These are phyloP conservation scores for Tenthredo livida DNA, from an alignment of 2,888 invertebrate genomes.

Conservation along the genomic window DNA sequence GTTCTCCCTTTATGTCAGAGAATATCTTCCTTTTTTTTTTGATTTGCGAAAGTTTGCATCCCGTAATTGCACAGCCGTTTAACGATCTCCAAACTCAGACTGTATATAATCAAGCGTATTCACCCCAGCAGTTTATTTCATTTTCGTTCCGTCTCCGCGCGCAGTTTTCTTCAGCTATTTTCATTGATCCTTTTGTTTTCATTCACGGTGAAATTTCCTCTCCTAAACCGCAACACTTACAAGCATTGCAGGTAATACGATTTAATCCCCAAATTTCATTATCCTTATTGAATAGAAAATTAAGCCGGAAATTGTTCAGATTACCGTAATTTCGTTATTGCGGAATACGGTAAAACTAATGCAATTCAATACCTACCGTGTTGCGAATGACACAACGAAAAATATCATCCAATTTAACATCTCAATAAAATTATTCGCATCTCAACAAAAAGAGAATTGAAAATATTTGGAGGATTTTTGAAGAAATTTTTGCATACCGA, in stretches of 20 bases:
- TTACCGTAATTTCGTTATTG: conserved; percentile 35
- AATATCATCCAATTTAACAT: neutral
- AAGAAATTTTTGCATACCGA: neutral
- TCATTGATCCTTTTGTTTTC: conserved; percentile 10
- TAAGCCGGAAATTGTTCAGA: conserved; percentile 34
- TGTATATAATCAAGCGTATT: conserved; percentile 10
- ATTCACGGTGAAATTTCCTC: neutral
- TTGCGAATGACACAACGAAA: neutral
- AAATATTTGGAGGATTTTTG: neutral
- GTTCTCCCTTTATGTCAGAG: neutral
- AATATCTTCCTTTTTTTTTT: neutral
- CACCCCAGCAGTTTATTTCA: conserved; percentile 13
- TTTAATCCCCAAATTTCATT: conserved; percentile 32
- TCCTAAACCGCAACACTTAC: conserved; percentile 19
- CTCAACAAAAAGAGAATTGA: neutral
- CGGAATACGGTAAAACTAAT: conserved; percentile 22
- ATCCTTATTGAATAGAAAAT: conserved; percentile 40
- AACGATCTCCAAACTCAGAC: conserved; percentile 24
- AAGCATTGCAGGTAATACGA: conserved; percentile 22
- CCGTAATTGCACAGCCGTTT: conserved; percentile 34
- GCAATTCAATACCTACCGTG: conserved; percentile 10
- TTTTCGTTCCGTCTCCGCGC: neutral
- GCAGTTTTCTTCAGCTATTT: conserved; percentile 13
- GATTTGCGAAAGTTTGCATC: conserved; percentile 14
- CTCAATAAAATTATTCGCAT: neutral